Base-by-base conservation (phyloP, 2,797 vertebrate species). In the Argyrosomus regius region DNA sequence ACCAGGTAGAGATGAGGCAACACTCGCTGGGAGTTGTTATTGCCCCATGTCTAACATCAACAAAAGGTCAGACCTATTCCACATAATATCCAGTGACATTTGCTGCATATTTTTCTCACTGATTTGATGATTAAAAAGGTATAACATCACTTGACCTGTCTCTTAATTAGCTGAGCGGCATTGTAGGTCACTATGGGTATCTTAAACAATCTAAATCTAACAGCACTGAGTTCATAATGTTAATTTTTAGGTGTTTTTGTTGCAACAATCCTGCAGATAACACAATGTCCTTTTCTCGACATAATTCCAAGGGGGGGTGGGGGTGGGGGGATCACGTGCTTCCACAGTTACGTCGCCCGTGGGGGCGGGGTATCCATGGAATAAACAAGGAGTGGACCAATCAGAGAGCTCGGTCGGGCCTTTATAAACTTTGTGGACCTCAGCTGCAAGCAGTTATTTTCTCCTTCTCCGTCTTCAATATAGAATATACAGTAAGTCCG, bases 291-390 rank as follows among this genome's bases (percentile, higher is more conserved):
- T 5, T 0, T 5, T 64, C 31, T 20, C 12, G n/a, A 16, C 22
- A 1, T 3, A 18, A 49, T 65, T 71, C 74, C 83, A 48, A 6
- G 35, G 7, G 35, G 35, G 35, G 35, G n/a, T 8, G 35, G 35
- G 9, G 45, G 6, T 26, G 5, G 14, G n/a, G 35, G n/a, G 62
- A 73, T 95, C 95, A 96, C 94, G 91, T 96, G 95, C 75, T 6
- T 1, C 1, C 10, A 2, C 0, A 65, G 14, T 87, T 87, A 87
- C 70, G 7, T 78, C 75, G 61, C 5, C 0, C 0, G 0, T 0
- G 0, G 6, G 84, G 94, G 91, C 61, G 79, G 78, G 52, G 20
- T 6, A 0, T 13, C 2, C 0, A 0, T 0, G 4, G 1, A 5
- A 79, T 58, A 88, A 80, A 92, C 83, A 78, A 78, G 58, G 1